Percentiles rank a stretch among this genome's conserved stretches.
Conservation (phyloP, 1,140 invertebrate species). For the Palaemon carinicauda region DNA sequence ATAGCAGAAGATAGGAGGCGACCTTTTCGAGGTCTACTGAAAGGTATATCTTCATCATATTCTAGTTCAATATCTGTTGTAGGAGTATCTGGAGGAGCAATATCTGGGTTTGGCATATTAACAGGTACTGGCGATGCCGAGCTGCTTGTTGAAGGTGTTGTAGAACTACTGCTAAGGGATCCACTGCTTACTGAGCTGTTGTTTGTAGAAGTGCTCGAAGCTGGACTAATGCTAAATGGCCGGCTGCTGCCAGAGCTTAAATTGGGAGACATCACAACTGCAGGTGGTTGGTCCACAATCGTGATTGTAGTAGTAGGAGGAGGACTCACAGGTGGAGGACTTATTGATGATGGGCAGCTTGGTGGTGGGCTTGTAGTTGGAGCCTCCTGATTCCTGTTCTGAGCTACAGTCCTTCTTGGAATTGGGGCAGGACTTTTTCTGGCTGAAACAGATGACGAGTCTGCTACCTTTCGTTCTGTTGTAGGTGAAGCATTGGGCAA, state of each 20-base stretch:
- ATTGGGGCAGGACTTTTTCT: constrained; percentile 28
- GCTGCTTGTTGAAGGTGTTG: constrained; percentile 48
- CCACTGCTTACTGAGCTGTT: constrained; percentile 30
- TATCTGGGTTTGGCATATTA: not conserved
- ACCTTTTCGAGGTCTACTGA: constrained; percentile 48
- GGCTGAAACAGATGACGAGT: not conserved
- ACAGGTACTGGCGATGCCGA: constrained; percentile 54
- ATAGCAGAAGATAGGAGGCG: constrained; percentile 58
- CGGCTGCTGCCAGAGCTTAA: constrained; percentile 10
- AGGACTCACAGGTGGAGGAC: constrained; percentile 29
- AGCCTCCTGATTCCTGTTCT: not conserved
- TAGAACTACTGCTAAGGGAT: constrained; percentile 43
- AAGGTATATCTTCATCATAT: constrained; percentile 52
- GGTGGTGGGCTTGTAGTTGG: constrained; percentile 13
- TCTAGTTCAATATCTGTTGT: constrained; percentile 53
- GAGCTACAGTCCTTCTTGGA: not conserved
- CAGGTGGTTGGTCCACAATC: constrained; percentile 29
- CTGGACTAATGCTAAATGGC: constrained; percentile 50
- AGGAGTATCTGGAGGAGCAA: constrained; percentile 7
- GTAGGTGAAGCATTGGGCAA: not conserved
- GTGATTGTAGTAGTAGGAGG: constrained; percentile 43
- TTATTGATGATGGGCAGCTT: constrained; percentile 23
- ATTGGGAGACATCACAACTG: constrained; percentile 37
- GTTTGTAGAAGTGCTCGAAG: constrained; percentile 39
- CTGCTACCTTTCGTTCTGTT: not conserved